phyloP scores from a whole-genome alignment of 2,888 invertebrate species.

The Cactoblastis cactorum region DNA sequence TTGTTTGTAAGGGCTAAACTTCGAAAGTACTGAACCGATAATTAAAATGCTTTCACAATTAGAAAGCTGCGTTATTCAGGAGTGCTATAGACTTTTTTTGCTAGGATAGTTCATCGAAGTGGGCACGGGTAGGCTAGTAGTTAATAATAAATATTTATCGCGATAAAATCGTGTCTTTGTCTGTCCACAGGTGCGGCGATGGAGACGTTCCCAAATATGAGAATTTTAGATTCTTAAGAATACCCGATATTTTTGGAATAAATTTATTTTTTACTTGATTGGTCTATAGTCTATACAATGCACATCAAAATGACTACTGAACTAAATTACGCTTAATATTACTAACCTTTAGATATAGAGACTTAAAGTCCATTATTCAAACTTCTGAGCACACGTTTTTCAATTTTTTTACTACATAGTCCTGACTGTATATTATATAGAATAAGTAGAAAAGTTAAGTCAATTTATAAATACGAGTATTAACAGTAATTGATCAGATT shows the following conservation, averaged over 20 bases:
- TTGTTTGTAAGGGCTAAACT: too few species aligned
- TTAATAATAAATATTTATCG: not conserved
- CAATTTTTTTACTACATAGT: slow-evolving; percentile 12
- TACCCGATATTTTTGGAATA: slow-evolving; percentile 68
- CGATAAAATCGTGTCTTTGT: not conserved
- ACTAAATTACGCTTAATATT: slow-evolving; percentile 29
- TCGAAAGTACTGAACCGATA: too few species aligned
- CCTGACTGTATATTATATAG: not conserved
- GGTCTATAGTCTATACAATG: slow-evolving; percentile 56
- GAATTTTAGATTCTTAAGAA: slow-evolving; percentile 31
- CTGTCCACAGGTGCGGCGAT: slow-evolving; percentile 54
- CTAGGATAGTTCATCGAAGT: too few species aligned
- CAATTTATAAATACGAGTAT: not conserved
- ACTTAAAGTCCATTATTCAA: slow-evolving; percentile 15
- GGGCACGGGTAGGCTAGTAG: too few species aligned
- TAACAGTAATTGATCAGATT: not conserved
- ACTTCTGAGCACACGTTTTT: slow-evolving; percentile 13
- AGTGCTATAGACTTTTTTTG: too few species aligned
- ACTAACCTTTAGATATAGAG: slow-evolving; percentile 48
- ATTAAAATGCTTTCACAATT: too few species aligned
- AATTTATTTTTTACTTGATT: slow-evolving; percentile 56
- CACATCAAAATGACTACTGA: slow-evolving; percentile 41
- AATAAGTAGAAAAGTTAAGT: not conserved
- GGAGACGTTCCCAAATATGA: slow-evolving; percentile 61
- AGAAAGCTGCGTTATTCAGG: too few species aligned